Evolutionary conservation across 1,140 invertebrate genomes (phyloP).

Genomic region (Teleogryllus occipitalis): DNA sequence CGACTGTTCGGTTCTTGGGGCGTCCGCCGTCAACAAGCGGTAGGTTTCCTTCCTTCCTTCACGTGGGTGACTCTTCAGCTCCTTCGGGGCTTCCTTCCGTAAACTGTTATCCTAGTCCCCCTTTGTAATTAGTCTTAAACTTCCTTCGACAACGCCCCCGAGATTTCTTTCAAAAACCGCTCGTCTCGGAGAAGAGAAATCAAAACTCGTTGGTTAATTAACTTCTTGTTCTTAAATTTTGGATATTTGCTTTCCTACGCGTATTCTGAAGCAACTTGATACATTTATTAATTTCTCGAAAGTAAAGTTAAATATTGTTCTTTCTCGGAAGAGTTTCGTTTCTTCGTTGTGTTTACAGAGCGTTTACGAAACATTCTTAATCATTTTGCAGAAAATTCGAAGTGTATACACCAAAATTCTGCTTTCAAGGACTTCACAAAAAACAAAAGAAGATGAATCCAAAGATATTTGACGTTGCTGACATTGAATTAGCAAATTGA

Average conservation of each 20-base stretch:
- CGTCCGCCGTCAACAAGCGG: no score
- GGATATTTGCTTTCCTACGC: background rate
- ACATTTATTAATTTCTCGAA: background rate
- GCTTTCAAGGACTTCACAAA: no score
- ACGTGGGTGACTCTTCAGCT: no score
- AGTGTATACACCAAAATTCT: no score
- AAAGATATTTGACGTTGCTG: no score
- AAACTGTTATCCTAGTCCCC: background rate
- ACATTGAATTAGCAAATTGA: no score
- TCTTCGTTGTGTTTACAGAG: no score
- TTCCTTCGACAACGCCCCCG: background rate
- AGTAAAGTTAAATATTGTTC: background rate
- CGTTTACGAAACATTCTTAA: no score
- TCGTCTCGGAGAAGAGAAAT: background rate
- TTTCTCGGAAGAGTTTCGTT: background rate
- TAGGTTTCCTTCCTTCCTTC: no score
- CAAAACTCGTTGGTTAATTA: background rate
- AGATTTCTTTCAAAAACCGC: background rate
- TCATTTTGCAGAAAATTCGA: no score
- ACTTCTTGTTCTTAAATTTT: background rate
- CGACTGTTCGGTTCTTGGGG: no score
- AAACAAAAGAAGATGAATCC: no score
- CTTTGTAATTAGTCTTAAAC: background rate
- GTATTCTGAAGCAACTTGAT: background rate
- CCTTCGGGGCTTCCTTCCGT: background rate